These are phyloP conservation scores for Dryadula phaetusa DNA, from an alignment of 2,888 invertebrate species.

Conservation along the genomic window DNA sequence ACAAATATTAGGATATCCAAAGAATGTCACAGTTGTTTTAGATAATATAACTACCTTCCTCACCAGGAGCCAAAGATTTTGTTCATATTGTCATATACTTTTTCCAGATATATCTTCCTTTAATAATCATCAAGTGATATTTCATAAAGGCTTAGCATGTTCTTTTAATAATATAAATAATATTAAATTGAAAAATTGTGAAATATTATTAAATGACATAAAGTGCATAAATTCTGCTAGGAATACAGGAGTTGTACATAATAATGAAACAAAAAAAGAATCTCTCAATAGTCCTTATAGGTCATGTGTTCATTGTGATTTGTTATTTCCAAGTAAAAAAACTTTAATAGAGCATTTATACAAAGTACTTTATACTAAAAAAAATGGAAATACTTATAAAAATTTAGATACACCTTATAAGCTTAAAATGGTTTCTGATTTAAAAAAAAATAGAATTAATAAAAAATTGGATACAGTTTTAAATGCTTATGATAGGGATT, in stretches of 20 bases:
- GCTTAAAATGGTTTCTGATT: background rate
- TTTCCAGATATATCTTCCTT: slow-evolving; percentile 55
- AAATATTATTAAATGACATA: background rate
- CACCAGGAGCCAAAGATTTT: slow-evolving; percentile 59
- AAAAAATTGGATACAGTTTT: slow-evolving; percentile 7
- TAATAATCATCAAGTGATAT: slow-evolving; percentile 51
- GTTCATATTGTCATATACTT: slow-evolving; percentile 61
- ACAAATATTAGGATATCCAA: slow-evolving; percentile 4
- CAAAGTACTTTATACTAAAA: slow-evolving; percentile 54
- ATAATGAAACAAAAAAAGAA: slow-evolving; percentile 38
- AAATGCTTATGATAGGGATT: slow-evolving; percentile 12
- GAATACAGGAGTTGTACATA: slow-evolving; percentile 27
- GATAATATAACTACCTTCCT: slow-evolving; percentile 58
- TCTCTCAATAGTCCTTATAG: slow-evolving; percentile 18
- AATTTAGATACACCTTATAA: background rate
- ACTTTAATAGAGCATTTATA: slow-evolving; percentile 69
- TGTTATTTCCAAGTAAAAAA: slow-evolving; percentile 56
- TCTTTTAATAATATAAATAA: slow-evolving; percentile 17
- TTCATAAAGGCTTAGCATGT: slow-evolving; percentile 43
- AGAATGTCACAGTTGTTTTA: slow-evolving; percentile 53
- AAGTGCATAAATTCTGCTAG: slow-evolving; percentile 20
- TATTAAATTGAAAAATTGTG: background rate
- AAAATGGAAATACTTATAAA: background rate
- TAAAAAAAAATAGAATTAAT: background rate
- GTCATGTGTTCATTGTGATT: slow-evolving; percentile 65